Evolutionary conservation across 2,888 invertebrate genomes (phyloP).

Genomic region (Zelleria hepariella): DNA sequence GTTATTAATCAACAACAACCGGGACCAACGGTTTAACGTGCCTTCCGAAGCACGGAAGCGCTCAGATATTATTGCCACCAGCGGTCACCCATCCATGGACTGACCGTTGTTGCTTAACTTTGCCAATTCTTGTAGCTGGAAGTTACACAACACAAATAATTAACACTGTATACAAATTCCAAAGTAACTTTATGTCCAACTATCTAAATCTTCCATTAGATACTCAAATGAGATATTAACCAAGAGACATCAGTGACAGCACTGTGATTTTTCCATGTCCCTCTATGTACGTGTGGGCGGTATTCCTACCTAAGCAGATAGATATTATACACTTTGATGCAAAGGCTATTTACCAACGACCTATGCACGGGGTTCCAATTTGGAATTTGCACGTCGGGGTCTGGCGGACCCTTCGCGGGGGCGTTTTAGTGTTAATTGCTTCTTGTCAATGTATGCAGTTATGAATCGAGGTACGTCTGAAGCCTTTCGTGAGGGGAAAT

Average conservation of each 20-base stretch:
- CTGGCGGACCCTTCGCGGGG: slow-evolving; percentile 5
- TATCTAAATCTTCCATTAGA: background rate
- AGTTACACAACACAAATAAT: too few relatives aligned
- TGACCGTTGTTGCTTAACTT: too few relatives aligned
- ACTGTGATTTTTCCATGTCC: background rate
- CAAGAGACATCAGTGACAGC: background rate
- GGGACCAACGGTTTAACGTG: too few relatives aligned
- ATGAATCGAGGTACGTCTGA: slow-evolving; percentile 11
- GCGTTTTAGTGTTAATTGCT: slow-evolving; percentile 55
- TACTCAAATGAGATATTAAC: background rate
- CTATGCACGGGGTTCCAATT: slow-evolving; percentile 46
- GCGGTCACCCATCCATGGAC: too few relatives aligned
- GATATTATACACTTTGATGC: slow-evolving; percentile 22
- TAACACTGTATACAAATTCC: too few relatives aligned
- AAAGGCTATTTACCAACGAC: slow-evolving; percentile 35
- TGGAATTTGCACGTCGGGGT: slow-evolving; percentile 45
- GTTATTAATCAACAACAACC: too few relatives aligned
- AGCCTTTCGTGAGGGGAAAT: slow-evolving; percentile 4
- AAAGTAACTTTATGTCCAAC: too few relatives aligned
- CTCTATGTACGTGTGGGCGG: background rate
- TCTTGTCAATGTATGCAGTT: slow-evolving; percentile 36
- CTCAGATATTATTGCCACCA: too few relatives aligned
- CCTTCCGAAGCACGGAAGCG: too few relatives aligned
- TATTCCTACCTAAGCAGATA: slow-evolving; percentile 16
- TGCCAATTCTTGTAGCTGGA: too few relatives aligned